These are phyloP conservation scores for Chironomus striatipennis DNA, from an alignment of 1,140 invertebrate genomes.

Conservation along the genomic window DNA sequence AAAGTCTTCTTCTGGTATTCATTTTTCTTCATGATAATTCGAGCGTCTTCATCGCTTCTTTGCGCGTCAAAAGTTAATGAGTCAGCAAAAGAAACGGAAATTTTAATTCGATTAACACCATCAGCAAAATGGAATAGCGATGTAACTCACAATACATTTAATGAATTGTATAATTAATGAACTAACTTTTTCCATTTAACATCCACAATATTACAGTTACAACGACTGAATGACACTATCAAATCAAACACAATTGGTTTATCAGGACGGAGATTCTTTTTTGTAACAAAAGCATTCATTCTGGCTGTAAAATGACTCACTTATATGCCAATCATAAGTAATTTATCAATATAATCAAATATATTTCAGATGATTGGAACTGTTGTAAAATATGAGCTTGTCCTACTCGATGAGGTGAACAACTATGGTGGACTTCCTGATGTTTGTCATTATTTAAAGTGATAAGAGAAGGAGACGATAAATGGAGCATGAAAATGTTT, in stretches of 20 bases:
- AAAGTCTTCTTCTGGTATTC: background rate
- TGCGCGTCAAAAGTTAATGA: background rate
- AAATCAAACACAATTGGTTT: background rate
- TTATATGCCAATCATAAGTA: background rate
- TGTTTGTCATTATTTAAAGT: slow-evolving; percentile 2
- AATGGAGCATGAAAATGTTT: no score
- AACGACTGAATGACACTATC: background rate
- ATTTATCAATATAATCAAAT: background rate
- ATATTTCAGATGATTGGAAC: background rate
- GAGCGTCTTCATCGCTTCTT: background rate
- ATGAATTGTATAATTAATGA: background rate
- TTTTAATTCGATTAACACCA: background rate
- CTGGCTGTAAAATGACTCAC: background rate
- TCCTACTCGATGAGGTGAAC: slow-evolving; percentile 6
- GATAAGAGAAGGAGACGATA: background rate
- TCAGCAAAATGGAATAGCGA: background rate
- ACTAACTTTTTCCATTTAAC: background rate
- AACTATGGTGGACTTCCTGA: background rate
- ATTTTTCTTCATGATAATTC: background rate
- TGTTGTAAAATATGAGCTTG: background rate
- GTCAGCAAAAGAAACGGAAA: background rate
- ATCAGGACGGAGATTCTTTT: background rate
- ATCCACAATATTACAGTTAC: background rate
- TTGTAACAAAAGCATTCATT: slow-evolving; percentile 2
- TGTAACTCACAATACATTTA: background rate